Evolutionary conservation across 2,797 vertebrate genomes (phyloP), one percentile per base, ranked within the genome.

Genomic region (Onychomys arenicola): DNA sequence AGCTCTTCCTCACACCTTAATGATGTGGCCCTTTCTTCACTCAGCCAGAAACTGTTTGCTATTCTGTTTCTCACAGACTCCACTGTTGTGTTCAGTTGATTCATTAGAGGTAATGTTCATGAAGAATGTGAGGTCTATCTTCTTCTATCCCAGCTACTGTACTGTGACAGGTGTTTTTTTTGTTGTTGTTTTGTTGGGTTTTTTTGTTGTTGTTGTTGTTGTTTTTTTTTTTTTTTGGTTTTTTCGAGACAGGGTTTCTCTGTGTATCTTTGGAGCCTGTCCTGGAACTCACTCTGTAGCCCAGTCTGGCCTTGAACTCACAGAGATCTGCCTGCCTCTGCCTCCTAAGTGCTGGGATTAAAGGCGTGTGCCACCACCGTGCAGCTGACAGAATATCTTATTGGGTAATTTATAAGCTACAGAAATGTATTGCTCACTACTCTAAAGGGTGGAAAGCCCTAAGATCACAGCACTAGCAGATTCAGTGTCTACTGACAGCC

Each of bases 101-200:
- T 43, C 29, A 46, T 65, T 84, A 78, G 81, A 91, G 78, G 77
- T 84, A 25, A 83, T 83, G 90, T 75, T 90, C 43, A n/a, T 73
- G 19, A 92, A 80, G 49, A 7, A 11, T 43, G 5, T 43, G 37
- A 40, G 55, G 17, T 59, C 37, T 61, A 16, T 76, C 37, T 59
- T 27, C 57, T 32, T 49, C 32, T n/a, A 0, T 63, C 37, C 59
- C 29, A 2, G 40, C 40, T 88, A n/a, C 86, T 75, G 23, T 55
- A n/a, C n/a, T n/a, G n/a, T n/a, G n/a, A n/a, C n/a, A n/a, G n/a
- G n/a, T n/a, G n/a, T n/a, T n/a, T n/a, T n/a, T n/a, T n/a, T n/a
- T n/a, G n/a, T n/a, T n/a, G n/a, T n/a, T n/a, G n/a, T n/a, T n/a
- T n/a, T n/a, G n/a, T n/a, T n/a, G n/a, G n/a, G n/a, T n/a, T n/a